Base-by-base conservation (phyloP, 2,113 vertebrate species). In the Micronycteris hirsuta region DNA sequence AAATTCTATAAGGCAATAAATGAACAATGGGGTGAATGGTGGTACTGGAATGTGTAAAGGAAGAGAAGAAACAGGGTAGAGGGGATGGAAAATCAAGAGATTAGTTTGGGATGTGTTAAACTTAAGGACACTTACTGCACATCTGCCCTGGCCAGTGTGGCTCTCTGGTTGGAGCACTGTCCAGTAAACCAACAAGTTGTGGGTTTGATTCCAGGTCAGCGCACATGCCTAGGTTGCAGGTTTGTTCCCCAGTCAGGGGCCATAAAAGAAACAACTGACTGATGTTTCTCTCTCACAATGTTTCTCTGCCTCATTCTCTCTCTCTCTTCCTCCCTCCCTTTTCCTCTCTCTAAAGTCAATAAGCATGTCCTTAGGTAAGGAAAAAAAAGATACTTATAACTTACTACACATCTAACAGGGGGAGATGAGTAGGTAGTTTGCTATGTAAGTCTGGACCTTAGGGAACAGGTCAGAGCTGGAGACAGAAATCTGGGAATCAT, bases 1-100 rank as follows among this genome's bases (percentile, higher is more conserved):
- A 89, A 85, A 89, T 76, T 97, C 36, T 91, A 24, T 28, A 67
- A 12, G 22, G 19, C 65, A 83, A 52, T 71, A 81, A 96, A 82
- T 82, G 13, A 68, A 63, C 45, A 92, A 41, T 15, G 31, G 56
- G 33, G 28, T 83, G 14, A 89, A 86, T 38, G 33, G 31, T 54
- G 17, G 54, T 43, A 52, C 0, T 70, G 36, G 54, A 84, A 36
- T 52, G 45, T 78, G 58, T 33, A 52, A 71, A 84, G 38, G 86
- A 71, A 65, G 31, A 11, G 10, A 78, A 84, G n/a, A 67, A 49
- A 84, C 2, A 70, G 38, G 41, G 71, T 52, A 22, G 17, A 24
- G n/a, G 36, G 28, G 20, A 74, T 38, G 26, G n/a, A 20, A 91
- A 81, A 70, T 90, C 43, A 95, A 67, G 52, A 52, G 24, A 56